Conservation (phyloP, 2,113 vertebrate species). For the Elachura formosa region DNA sequence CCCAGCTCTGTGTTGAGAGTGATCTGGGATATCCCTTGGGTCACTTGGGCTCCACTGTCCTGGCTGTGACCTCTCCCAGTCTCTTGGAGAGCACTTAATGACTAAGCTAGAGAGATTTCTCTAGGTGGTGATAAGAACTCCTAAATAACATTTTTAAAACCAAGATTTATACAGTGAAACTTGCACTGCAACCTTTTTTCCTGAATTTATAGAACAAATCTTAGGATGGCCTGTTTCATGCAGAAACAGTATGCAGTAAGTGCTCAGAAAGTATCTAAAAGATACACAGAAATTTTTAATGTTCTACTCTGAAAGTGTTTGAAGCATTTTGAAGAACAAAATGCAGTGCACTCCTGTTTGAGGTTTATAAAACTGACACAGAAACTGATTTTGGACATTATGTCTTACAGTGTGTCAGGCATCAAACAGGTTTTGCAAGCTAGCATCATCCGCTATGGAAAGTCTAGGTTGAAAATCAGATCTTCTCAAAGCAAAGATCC, state of each 20-base stretch:
- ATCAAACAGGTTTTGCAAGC: background rate
- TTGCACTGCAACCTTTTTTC: background rate
- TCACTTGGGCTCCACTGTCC: background rate
- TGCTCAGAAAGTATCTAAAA: background rate
- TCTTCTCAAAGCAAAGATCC: background rate
- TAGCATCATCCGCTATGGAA: background rate
- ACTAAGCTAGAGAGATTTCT: background rate
- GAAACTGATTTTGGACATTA: too few species aligned
- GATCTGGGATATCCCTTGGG: background rate
- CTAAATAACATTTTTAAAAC: background rate
- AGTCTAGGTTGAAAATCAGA: background rate
- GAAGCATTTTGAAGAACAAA: background rate
- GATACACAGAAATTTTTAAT: background rate
- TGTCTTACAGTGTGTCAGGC: too few species aligned
- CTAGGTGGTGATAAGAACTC: background rate
- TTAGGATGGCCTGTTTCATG: background rate
- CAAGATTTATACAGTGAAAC: background rate
- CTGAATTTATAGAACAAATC: background rate
- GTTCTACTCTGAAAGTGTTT: background rate
- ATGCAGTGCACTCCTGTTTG: background rate
- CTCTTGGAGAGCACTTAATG: background rate
- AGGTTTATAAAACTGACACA: background rate
- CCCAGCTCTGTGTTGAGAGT: background rate
- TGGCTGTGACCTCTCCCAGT: background rate
- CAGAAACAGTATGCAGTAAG: background rate